A percentile compares a stretch with the other conserved stretches of the same genome.
Evolutionary conservation across 2,888 invertebrate species (phyloP).

Genomic region (Amphimallon solstitiale): DNA sequence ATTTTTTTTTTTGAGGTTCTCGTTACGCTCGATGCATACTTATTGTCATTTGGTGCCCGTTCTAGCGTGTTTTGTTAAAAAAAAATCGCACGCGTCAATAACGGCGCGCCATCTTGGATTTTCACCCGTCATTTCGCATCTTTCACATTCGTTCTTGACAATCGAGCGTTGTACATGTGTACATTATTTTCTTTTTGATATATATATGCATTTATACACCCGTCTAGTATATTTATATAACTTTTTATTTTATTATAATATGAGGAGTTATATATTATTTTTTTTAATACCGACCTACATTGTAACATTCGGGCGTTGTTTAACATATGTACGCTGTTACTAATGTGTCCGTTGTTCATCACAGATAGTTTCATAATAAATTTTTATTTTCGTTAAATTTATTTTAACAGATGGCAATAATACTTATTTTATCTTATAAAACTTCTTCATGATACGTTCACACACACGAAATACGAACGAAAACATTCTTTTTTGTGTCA

Average conservation of each 20-base stretch:
- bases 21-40: conserved; percentile 18
- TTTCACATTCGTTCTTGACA: conserved; percentile 11
- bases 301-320: conserved; percentile 63
- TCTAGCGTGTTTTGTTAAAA: conserved; percentile 18
- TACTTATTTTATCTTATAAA: conserved; percentile 1
- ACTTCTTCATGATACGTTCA: conserved; percentile 5
- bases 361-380: conserved; percentile 40
- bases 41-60: conserved; percentile 27
- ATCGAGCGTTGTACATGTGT: conserved; percentile 3
- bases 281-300: conserved; percentile 56
- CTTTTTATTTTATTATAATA: conserved; percentile 22
- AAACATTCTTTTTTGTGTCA: background rate
- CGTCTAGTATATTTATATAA: background rate
- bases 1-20: too few species aligned
- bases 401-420: conserved; percentile 39
- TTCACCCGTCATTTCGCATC: background rate
- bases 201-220: conserved; percentile 5
- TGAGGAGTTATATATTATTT: too few species aligned
- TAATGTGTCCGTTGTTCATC: conserved; percentile 52
- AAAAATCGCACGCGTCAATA: background rate
- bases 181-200: background rate
- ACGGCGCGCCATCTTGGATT: conserved; percentile 5
- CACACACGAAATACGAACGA: conserved; percentile 7
- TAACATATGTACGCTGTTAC: conserved; percentile 65
- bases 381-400: too few species aligned